Percentiles rank a stretch among this genome's conserved stretches.
These are phyloP conservation scores for Hydropotes inermis DNA, from an alignment of 2,113 vertebrate genomes.

Conservation along the genomic window DNA sequence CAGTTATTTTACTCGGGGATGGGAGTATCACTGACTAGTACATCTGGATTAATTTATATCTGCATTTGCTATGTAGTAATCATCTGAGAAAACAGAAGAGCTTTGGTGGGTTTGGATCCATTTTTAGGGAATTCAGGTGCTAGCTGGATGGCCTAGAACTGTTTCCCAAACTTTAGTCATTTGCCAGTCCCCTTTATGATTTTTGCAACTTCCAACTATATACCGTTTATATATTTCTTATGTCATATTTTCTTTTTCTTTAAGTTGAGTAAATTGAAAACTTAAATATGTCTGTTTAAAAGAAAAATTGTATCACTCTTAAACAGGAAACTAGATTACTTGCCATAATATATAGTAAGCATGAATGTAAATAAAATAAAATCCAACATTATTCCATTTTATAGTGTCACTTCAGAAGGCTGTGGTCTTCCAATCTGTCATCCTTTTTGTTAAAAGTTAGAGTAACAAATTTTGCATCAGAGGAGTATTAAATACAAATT, in stretches of 20 bases:
- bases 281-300: not conserved
- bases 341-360: not conserved
- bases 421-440: not conserved
- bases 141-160: not conserved
- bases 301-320: not conserved
- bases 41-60: not conserved
- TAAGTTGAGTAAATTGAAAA: slow-evolving; percentile 33
- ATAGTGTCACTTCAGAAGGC: not conserved
- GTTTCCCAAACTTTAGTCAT: not conserved
- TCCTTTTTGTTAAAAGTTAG: not conserved
- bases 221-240: not conserved
- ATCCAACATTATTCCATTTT: not conserved
- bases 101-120: not conserved
- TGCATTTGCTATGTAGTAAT: not conserved
- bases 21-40: not conserved
- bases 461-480: not conserved
- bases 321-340: not conserved
- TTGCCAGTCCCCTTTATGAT: not conserved
- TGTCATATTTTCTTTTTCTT: slow-evolving; percentile 17
- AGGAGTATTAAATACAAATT: not conserved
- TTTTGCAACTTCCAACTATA: not conserved
- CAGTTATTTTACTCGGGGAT: not conserved
- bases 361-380: not conserved
- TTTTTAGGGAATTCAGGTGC: not conserved
- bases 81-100: not conserved